Evolutionary conservation across 64 coral and sea anemone genomes (phyloP), one percentile per base, ranked within the genome.

Genomic region (Stylophora pistillata): DNA sequence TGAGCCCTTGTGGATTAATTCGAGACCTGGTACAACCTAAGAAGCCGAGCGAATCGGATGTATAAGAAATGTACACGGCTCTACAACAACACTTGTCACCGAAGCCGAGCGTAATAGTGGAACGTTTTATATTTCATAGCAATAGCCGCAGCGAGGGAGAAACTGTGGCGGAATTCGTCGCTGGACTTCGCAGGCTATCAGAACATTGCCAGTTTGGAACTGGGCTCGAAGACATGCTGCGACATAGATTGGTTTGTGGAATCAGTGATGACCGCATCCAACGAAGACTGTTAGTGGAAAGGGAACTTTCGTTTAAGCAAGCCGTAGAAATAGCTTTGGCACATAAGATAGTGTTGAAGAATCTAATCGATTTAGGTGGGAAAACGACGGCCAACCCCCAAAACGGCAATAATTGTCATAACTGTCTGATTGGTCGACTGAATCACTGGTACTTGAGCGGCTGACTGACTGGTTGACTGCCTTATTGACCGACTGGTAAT

Each of bases 1-100:
- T 94, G 72, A 94, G 92, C 32, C 72, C 86, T 56, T 94, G 80
- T 89, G 92, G 87, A 55, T 62, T 94, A 14, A 66, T 94, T 69
- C 65, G 93, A 17, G 37, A 93, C n/a, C 33, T 93, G 3, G 26
- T 88, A 25, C 85, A 88, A 65, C 86, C 91, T 21, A 58, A 80
- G 54, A 90, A 94, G 56, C 87, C 74, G 15, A 74, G 65, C 23
- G 88, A 94, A 15, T 62, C 52, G 5, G 54, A 56, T 4, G 33
- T 90, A 9, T 55, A 74, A 18, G 82, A 31, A 27, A 86, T 94
- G 14, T 55, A 71, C 15, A 28, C 77, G 23, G 30, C 10, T 23
- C 20, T 93, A 16, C 21, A 75, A 81, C 28, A 30, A 4, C 91
- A 88, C 28, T 87, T 63, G 41, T 56, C 81, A 23, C 90, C 73